Conservation (phyloP, 2,797 vertebrate species). For the Sebastes trivittatus region DNA sequence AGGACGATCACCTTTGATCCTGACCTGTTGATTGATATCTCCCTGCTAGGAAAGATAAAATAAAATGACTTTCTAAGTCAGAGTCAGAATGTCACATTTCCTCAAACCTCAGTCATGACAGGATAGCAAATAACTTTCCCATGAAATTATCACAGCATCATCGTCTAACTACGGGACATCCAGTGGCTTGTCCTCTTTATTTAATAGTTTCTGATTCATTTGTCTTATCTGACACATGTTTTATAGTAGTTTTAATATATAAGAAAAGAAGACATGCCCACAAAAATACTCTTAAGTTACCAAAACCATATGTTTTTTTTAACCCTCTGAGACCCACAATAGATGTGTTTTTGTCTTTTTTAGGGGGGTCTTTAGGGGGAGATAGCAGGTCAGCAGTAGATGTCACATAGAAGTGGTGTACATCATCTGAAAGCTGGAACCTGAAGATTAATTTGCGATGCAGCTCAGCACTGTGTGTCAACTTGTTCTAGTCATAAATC, state of each 20-base stretch:
- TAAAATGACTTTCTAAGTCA: neutral
- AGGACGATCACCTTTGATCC: neutral
- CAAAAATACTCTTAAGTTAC: neutral
- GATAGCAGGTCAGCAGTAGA: no score
- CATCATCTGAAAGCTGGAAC: no score
- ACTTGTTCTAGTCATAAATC: no score
- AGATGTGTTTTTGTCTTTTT: no score
- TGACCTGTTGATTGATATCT: slow-evolving; percentile 8
- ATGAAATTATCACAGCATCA: neutral
- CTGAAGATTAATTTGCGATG: no score
- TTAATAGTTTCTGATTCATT: neutral
- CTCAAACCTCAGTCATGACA: neutral
- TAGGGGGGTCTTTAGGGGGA: no score
- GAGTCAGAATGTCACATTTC: slow-evolving; percentile 1
- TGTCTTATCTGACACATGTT: neutral
- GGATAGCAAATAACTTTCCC: neutral
- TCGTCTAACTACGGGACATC: neutral
- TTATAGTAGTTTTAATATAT: neutral
- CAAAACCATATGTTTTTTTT: neutral
- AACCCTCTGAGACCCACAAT: no score
- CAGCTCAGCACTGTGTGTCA: no score
- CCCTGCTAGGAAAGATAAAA: neutral
- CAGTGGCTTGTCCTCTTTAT: neutral
- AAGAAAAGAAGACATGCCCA: neutral
- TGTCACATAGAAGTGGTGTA: no score